These are phyloP conservation scores for Arrhamphus sclerolepis DNA, from an alignment of 2,797 vertebrate species.

Conservation along the genomic window DNA sequence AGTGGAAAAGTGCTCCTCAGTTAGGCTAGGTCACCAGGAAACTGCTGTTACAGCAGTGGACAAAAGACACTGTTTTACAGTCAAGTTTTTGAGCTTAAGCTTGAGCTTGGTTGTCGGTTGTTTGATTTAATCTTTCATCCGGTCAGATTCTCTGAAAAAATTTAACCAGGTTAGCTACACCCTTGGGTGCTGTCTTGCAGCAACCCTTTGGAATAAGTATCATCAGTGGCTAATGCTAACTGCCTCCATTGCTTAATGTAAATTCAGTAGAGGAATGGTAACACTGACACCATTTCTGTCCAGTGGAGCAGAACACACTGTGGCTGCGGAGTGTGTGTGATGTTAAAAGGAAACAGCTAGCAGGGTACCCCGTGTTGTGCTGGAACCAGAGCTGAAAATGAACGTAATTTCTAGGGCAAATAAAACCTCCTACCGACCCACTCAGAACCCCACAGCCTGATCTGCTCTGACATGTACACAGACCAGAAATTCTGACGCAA, in stretches of 20 bases:
- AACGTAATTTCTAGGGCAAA: conserved; percentile 60
- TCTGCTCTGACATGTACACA: conserved; percentile 3
- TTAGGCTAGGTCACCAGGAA: conserved; percentile 86
- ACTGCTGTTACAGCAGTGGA: conserved; percentile 75
- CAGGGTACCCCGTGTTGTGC: conserved; percentile 35
- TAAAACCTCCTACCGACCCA: conserved; percentile 21
- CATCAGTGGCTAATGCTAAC: conserved; percentile 45
- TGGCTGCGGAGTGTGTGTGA: not conserved
- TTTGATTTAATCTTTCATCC: conserved; percentile 38
- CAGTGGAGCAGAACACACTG: conserved; percentile 6
- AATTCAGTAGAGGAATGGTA: conserved; percentile 43
- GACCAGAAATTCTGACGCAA: not conserved
- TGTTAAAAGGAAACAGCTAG: conserved; percentile 42
- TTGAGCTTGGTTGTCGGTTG: conserved; percentile 19
- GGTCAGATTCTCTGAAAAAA: conserved; percentile 26
- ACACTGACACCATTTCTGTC: conserved; percentile 28
- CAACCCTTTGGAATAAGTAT: conserved; percentile 29
- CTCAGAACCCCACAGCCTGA: conserved; percentile 3
- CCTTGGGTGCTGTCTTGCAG: conserved; percentile 43
- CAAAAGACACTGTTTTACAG: conserved; percentile 76
- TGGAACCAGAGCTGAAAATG: conserved; percentile 36
- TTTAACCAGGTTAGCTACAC: conserved; percentile 47
- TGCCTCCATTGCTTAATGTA: conserved; percentile 37
- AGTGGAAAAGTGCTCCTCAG: conserved; percentile 82
- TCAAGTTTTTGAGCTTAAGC: conserved; percentile 63